Base-by-base conservation (phyloP, 2,888 invertebrate species). In the Apotomis betuletana region DNA sequence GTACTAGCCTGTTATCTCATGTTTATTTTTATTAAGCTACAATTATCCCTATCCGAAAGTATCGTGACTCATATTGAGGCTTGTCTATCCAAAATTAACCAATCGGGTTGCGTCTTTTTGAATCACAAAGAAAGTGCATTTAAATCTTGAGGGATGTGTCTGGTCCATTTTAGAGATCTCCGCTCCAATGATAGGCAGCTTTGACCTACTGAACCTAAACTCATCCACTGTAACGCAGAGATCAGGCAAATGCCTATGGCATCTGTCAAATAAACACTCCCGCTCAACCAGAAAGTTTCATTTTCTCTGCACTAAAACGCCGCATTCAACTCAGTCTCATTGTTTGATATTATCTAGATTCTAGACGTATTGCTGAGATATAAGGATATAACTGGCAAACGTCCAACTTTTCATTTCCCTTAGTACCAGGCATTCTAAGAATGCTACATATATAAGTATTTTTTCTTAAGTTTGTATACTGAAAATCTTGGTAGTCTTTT, bases 341-440 rank as follows among this genome's bases (percentile, higher is more conserved):
- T 44, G 54, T 38, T 44, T 64, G 44, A 55, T 49, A 49, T 54
- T 27, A 27, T 27, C 27, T 27, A 27, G 27, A 27, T 27, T 27
- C 54, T 4, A 58, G 41, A 61, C 41, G 52, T 52, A 44, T 64
- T 55, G 58, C 58, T 5, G 44, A 44, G n/a, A 64, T 44, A 27
- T n/a, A 55, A 13, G 27, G n/a, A 64, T 44, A 27, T n/a, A 55
- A 13, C 41, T 63, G 63, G 63, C 63, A 13, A 10, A 3, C 10
- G 3, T 63, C 63, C 63, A 63, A 63, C 38, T 52, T 54, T 36
- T 41, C 10, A 52, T 63, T 63, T 41, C 15, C 52, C 63, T 49
- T 49, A 49, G 36, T 27, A 60, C 44, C 59, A 27, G n/a, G n/a
- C 61, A 15, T 12, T 36, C 36, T 38, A 12, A 3, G n/a, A 58